Percentiles rank a stretch among this genome's conserved stretches.
These are phyloP conservation scores for Lasioglossum albipes DNA, from an alignment of 1,140 invertebrate species.

Conservation along the genomic window DNA sequence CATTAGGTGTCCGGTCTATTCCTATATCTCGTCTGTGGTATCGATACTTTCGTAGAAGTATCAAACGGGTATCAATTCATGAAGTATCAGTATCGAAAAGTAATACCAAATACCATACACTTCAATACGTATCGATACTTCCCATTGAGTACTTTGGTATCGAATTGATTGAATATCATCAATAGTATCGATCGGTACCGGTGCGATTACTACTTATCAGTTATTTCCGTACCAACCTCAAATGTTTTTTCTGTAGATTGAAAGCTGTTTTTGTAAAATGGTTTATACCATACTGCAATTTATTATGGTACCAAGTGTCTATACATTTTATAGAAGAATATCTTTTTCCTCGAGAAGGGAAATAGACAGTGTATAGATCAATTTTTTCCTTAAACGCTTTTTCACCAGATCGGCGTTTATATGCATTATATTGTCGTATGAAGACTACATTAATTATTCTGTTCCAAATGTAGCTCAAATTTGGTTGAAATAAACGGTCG, in stretches of 20 bases:
- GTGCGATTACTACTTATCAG: too few species aligned
- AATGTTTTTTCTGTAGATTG: slow-evolving; percentile 79
- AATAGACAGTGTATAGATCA: slow-evolving; percentile 86
- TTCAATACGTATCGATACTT: too few species aligned
- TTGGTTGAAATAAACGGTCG: slow-evolving; percentile 82
- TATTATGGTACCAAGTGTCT: slow-evolving; percentile 83
- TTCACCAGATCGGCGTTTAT: slow-evolving; percentile 68
- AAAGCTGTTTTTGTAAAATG: slow-evolving; percentile 83
- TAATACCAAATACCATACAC: too few species aligned
- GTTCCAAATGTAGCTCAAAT: slow-evolving; percentile 88
- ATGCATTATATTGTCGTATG: slow-evolving; percentile 80
- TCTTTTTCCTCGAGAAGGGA: slow-evolving; percentile 81
- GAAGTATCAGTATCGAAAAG: too few species aligned
- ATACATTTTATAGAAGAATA: slow-evolving; percentile 81
- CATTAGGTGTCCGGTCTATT: too few species aligned
- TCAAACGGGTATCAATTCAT: too few species aligned
- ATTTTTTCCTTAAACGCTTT: slow-evolving; percentile 64
- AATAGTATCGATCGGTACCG: too few species aligned
- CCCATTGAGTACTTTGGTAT: too few species aligned
- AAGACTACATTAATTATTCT: slow-evolving; percentile 88
- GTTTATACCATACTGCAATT: slow-evolving; percentile 80
- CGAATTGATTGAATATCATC: too few species aligned
- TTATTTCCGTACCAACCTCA: slow-evolving; percentile 56
- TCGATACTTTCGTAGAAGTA: too few species aligned
- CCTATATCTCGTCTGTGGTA: too few species aligned